These are phyloP conservation scores for Drosophila prostipennis DNA, from an alignment of 2,888 invertebrate species.

Conservation along the genomic window DNA sequence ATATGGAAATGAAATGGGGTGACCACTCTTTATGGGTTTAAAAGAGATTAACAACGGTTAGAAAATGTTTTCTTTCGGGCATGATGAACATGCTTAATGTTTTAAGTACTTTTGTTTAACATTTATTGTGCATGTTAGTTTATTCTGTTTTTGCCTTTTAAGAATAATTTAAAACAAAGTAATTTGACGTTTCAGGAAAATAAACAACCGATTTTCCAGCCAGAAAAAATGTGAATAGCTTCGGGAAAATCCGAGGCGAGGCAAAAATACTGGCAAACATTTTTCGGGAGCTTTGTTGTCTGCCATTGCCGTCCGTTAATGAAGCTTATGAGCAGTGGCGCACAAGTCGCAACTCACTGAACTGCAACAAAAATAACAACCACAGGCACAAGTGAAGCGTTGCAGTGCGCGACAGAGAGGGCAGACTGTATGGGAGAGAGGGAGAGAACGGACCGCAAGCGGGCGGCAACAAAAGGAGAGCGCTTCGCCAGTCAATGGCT, in stretches of 20 bases:
- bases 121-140: too few species aligned
- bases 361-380: conserved; percentile 60
- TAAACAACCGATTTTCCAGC: conserved; percentile 12
- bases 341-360: conserved; percentile 76
- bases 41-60: background rate
- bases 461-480: conserved; percentile 67
- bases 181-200: background rate
- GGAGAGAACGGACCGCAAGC: conserved; percentile 47
- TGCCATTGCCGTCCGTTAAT: conserved; percentile 51
- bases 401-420: conserved; percentile 41
- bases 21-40: background rate
- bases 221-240: conserved; percentile 3
- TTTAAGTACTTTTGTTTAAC: background rate
- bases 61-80: background rate
- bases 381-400: conserved; percentile 74
- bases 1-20: conserved; percentile 21
- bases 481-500: conserved; percentile 68
- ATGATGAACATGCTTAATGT: background rate
- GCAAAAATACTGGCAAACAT: conserved; percentile 32
- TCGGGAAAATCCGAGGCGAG: conserved; percentile 36
- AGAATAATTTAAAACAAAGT: too few species aligned
- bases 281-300: conserved; percentile 33
- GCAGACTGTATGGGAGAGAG: conserved; percentile 5
- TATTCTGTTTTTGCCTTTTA: too few species aligned
- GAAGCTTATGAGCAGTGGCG: conserved; percentile 76